Percentiles rank a stretch among this genome's conserved stretches.
phyloP scores from a whole-genome alignment of 1,140 invertebrate genomes.

The Semibalanus balanoides region DNA sequence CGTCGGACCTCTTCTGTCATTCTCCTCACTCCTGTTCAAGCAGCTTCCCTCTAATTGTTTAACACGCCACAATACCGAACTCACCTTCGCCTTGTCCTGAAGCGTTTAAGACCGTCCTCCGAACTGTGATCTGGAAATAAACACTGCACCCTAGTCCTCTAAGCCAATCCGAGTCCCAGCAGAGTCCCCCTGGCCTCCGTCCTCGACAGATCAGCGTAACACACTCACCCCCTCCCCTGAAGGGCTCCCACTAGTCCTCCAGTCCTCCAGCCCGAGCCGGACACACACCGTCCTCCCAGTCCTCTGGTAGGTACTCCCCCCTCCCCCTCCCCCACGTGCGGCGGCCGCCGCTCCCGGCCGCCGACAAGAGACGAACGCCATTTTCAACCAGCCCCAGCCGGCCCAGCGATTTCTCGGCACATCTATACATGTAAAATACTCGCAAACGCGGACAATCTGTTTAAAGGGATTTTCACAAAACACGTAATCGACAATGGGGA shows the following conservation, averaged over 20 bases:
- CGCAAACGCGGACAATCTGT: not conserved
- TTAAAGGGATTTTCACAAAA: not conserved
- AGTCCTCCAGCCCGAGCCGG: not conserved
- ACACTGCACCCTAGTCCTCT: too few species aligned
- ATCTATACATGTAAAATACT: not conserved
- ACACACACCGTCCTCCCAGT: not conserved
- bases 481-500: not conserved
- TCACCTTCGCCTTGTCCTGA: too few species aligned
- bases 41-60: too few species aligned
- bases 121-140: too few species aligned
- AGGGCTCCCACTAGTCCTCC: not conserved
- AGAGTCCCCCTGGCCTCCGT: too few species aligned
- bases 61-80: too few species aligned
- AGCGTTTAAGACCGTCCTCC: too few species aligned
- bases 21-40: too few species aligned
- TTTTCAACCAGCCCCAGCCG: not conserved
- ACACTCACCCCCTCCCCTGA: not conserved
- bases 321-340: not conserved
- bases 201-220: too few species aligned
- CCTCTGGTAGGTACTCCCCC: not conserved
- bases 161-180: too few species aligned
- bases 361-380: conserved; percentile 1
- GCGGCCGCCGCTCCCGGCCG: too few species aligned
- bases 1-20: too few species aligned
- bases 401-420: not conserved